These are phyloP conservation scores for Synanthedon vespiformis DNA, from an alignment of 2,888 invertebrate genomes.

Conservation along the genomic window DNA sequence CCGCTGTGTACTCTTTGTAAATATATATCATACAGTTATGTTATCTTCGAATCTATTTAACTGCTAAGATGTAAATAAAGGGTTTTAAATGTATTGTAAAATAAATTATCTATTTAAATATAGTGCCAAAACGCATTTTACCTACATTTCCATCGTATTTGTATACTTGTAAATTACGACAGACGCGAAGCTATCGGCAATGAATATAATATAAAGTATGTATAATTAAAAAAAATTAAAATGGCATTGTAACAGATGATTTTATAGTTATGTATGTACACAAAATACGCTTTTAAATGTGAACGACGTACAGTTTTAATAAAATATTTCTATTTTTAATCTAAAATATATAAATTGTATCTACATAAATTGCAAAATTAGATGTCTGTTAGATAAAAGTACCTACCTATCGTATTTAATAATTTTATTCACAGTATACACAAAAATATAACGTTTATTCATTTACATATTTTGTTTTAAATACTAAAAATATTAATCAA, in stretches of 20 bases:
- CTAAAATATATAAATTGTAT: conserved; percentile 9
- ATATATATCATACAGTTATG: conserved; percentile 13
- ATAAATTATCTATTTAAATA: conserved; percentile 54
- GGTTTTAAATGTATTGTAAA: conserved; percentile 51
- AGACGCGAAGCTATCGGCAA: conserved; percentile 14
- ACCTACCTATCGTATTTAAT: conserved; percentile 4
- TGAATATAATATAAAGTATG: background rate
- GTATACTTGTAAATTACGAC: conserved; percentile 31
- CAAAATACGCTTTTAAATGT: conserved; percentile 40
- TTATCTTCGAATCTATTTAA: conserved; percentile 11
- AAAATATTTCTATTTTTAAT: conserved; percentile 13
- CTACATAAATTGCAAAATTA: conserved; percentile 9
- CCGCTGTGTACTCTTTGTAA: conserved; percentile 21
- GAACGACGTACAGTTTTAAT: conserved; percentile 7
- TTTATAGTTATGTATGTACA: conserved; percentile 21
- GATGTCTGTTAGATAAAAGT: too few relatives aligned
- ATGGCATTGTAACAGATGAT: conserved; percentile 19
- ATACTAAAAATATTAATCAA: background rate
- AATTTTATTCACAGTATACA: conserved; percentile 14
- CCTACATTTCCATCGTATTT: conserved; percentile 39
- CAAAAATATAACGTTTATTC: background rate
- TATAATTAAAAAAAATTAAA: too few relatives aligned
- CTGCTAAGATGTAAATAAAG: conserved; percentile 59
- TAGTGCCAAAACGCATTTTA: conserved; percentile 67
- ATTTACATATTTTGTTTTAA: background rate